Conservation (phyloP, 2,888 invertebrate species). For the Tetranychus truncatus region DNA sequence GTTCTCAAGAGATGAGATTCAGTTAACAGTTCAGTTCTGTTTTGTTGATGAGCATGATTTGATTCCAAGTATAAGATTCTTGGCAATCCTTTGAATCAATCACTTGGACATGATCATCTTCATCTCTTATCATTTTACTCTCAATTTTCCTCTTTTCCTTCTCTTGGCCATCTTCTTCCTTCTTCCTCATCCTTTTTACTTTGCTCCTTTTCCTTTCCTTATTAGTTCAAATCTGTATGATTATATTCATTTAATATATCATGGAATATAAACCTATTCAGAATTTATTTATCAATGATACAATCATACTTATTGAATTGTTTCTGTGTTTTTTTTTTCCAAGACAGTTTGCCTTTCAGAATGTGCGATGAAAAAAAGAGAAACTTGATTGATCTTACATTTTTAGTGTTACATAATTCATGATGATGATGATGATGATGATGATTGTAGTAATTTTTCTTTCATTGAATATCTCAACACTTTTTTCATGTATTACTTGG, state of each 20-base stretch:
- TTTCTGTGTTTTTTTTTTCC: too few species aligned
- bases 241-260: too few species aligned
- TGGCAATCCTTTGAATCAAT: conserved; percentile 1
- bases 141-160: not conserved
- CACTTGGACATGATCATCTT: not conserved
- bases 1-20: not conserved
- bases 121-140: not conserved
- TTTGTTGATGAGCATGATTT: not conserved
- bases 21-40: not conserved
- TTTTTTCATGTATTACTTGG: not conserved
- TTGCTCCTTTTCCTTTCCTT: too few species aligned
- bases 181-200: too few species aligned
- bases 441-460: not conserved
- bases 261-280: too few species aligned
- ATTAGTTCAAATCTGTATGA: too few species aligned
- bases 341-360: not conserved
- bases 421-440: not conserved
- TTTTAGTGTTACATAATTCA: not conserved
- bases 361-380: not conserved
- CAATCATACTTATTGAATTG: too few species aligned
- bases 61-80: not conserved
- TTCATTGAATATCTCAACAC: conserved; percentile 1
- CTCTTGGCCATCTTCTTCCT: too few species aligned
- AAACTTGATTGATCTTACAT: not conserved
- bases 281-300: too few species aligned